Conservation (phyloP, 2,113 vertebrate species). For the human region DNA sequence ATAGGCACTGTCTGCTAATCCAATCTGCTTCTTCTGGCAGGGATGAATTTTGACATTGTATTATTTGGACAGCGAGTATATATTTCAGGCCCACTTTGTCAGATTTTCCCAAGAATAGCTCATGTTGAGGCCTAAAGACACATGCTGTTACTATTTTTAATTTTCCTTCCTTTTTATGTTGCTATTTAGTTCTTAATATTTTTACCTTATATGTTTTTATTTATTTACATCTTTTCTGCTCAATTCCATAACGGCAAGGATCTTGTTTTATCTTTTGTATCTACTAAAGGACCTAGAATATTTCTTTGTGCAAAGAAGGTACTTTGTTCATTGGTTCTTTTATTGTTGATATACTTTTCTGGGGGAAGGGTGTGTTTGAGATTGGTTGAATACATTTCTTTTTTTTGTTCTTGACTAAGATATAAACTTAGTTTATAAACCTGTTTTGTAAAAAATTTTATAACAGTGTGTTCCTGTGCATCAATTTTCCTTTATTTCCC, state of each 20-base stretch:
- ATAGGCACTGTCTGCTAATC: background rate
- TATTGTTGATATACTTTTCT: background rate
- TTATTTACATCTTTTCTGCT: background rate
- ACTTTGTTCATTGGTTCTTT: constrained; percentile 17
- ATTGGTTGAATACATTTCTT: background rate
- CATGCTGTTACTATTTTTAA: background rate
- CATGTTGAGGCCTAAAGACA: background rate
- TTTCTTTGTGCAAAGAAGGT: background rate
- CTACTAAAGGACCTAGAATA: background rate
- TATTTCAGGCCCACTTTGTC: background rate
- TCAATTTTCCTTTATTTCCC: background rate
- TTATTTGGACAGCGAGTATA: background rate
- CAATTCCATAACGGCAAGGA: background rate
- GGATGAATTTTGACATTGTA: background rate
- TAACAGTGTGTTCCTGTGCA: background rate
- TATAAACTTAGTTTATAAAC: background rate
- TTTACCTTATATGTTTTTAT: background rate
- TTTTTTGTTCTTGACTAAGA: constrained; percentile 1
- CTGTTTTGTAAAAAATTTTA: background rate
- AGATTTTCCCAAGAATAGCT: background rate
- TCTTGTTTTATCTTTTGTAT: background rate
- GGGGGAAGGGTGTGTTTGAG: background rate
- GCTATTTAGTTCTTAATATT: background rate
- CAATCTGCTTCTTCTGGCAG: background rate
- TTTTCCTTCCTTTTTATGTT: background rate